These are phyloP conservation scores for Psix sp. DNA, from an alignment of 1,140 invertebrate genomes.

Conservation along the genomic window DNA sequence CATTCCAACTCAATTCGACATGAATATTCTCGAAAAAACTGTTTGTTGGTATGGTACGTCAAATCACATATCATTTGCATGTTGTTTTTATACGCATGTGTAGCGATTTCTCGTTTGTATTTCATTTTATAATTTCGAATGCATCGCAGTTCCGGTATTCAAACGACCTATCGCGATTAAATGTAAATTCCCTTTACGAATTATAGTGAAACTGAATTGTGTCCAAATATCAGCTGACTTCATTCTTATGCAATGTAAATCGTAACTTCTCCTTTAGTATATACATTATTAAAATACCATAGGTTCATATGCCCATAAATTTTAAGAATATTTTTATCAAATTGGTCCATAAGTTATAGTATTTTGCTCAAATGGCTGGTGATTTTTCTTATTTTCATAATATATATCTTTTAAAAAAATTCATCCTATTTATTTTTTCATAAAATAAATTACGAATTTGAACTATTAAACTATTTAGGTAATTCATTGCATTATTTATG, in stretches of 20 bases:
- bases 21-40: too few species aligned
- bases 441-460: too few species aligned
- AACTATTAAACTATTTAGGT: too few species aligned
- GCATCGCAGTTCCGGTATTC: constrained; percentile 5
- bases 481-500: too few species aligned
- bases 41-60: too few species aligned
- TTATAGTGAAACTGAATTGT: constrained; percentile 12
- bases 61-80: constrained; percentile 6
- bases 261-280: constrained; percentile 15
- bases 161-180: constrained; percentile 4
- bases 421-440: too few species aligned
- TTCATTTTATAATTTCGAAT: constrained; percentile 23
- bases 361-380: too few species aligned
- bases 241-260: constrained; percentile 23
- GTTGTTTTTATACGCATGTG: constrained; percentile 1
- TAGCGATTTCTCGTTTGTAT: constrained; percentile 6
- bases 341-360: too few species aligned
- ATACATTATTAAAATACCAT: too few species aligned
- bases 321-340: constrained; percentile 28
- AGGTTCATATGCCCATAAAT: constrained; percentile 23
- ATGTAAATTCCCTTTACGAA: constrained; percentile 20
- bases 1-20: too few species aligned
- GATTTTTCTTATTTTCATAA: too few species aligned
- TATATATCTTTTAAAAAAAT: too few species aligned
- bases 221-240: constrained; percentile 21